Evolutionary conservation across 92 coral and sea anemone species (phyloP).

Genomic region (Heteractis magnifica): DNA sequence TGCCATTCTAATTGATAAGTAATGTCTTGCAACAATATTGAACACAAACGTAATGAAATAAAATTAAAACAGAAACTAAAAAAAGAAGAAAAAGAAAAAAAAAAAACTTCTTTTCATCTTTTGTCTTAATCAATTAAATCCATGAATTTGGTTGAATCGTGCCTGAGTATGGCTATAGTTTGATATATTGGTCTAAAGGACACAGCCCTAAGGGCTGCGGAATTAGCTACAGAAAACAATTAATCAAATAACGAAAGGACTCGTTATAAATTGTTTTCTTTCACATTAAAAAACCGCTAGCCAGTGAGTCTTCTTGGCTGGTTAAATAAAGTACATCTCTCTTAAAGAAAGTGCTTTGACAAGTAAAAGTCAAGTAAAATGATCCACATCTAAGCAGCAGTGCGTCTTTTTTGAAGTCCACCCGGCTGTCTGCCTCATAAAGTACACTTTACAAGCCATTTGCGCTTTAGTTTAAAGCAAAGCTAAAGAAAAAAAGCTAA

Average conservation of each 20-base stretch:
- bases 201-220: not conserved
- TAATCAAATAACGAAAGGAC: not conserved
- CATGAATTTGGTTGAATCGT: no score
- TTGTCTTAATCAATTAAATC: no score
- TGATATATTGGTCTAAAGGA: no score
- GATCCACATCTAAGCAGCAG: not conserved
- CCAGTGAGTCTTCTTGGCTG: not conserved
- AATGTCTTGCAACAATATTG: no score
- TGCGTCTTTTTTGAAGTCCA: not conserved
- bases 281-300: not conserved
- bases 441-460: not conserved
- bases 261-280: not conserved
- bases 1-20: no score
- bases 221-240: not conserved
- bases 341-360: not conserved
- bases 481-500: no score
- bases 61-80: no score
- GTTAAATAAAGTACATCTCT: not conserved
- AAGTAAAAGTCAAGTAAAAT: not conserved
- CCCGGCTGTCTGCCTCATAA: not conserved
- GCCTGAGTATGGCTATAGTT: no score
- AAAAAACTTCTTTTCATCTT: no score
- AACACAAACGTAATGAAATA: no score
- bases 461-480: no score
- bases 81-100: no score